Evolutionary conservation across 2,113 vertebrate genomes (phyloP).

Genomic region (Canis aureus): DNA sequence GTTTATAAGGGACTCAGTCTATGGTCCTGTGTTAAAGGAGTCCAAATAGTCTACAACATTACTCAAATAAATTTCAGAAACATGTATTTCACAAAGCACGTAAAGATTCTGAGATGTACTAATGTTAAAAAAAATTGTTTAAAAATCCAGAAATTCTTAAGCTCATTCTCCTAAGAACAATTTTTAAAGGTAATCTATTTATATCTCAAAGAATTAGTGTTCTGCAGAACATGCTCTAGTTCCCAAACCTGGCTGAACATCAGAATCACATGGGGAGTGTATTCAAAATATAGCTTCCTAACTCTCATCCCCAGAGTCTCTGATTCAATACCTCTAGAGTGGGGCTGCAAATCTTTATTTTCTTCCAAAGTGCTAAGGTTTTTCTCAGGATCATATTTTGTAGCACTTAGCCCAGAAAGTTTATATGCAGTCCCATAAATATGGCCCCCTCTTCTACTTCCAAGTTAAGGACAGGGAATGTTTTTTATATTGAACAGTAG

Average conservation of each 20-base stretch:
- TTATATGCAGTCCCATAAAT: not conserved
- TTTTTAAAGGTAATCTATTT: conserved; percentile 44
- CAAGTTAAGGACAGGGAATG: not conserved
- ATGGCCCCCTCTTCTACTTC: not conserved
- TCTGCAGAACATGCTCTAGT: conserved; percentile 5
- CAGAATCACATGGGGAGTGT: not conserved
- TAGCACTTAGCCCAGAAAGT: not conserved
- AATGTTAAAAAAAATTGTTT: not conserved
- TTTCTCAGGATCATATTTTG: not conserved
- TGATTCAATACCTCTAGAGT: not conserved
- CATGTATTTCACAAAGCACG: not conserved
- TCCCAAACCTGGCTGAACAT: conserved; percentile 45
- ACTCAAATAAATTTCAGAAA: not conserved
- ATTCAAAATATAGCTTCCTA: conserved; percentile 32
- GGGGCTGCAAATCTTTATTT: not conserved
- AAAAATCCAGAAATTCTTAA: not conserved
- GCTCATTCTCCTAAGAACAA: not conserved
- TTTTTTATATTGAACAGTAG: not conserved
- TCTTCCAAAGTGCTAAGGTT: not conserved
- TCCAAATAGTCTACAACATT: not conserved
- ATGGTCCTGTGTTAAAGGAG: not conserved
- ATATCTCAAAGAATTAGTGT: conserved; percentile 47
- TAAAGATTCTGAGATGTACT: not conserved
- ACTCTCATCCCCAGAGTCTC: not conserved
- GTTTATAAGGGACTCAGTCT: not conserved